These are phyloP conservation scores for Sycobia sp. DNA, from an alignment of 1,140 invertebrate species.

Conservation along the genomic window DNA sequence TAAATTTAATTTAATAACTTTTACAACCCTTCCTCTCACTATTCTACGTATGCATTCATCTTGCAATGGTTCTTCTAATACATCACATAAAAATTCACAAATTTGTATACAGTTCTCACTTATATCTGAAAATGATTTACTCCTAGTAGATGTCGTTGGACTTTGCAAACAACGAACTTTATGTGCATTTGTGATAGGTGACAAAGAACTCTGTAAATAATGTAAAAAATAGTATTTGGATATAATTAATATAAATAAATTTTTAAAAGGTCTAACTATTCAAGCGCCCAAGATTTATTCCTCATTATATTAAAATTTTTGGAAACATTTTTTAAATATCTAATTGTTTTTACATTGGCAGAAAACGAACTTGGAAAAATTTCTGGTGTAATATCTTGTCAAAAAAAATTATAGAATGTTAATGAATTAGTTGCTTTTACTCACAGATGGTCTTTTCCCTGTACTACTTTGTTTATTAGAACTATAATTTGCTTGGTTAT, in stretches of 20 bases:
- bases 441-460: constrained; percentile 36
- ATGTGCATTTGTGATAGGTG: constrained; percentile 14
- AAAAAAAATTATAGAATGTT: too few relatives aligned
- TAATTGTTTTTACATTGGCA: too few relatives aligned
- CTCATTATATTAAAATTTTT: too few relatives aligned
- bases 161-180: constrained; percentile 40
- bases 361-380: too few relatives aligned
- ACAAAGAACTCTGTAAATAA: constrained; percentile 26
- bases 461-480: constrained; percentile 5
- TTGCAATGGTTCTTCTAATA: constrained; percentile 36
- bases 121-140: constrained; percentile 38
- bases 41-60: constrained; percentile 32
- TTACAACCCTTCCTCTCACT: constrained; percentile 41
- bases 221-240: background rate
- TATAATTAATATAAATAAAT: background rate
- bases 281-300: too few relatives aligned
- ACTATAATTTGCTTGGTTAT: constrained; percentile 1
- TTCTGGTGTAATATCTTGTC: too few relatives aligned
- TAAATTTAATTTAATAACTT: constrained; percentile 41
- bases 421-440: too few relatives aligned
- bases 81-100: constrained; percentile 43
- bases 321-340: too few relatives aligned
- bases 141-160: constrained; percentile 19
- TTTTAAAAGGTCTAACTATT: too few relatives aligned
- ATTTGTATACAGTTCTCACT: constrained; percentile 28